A percentile compares a stretch with the other conserved stretches of the same genome.
Conservation (phyloP, 2,113 vertebrate species). For the Mastomys coucha region DNA sequence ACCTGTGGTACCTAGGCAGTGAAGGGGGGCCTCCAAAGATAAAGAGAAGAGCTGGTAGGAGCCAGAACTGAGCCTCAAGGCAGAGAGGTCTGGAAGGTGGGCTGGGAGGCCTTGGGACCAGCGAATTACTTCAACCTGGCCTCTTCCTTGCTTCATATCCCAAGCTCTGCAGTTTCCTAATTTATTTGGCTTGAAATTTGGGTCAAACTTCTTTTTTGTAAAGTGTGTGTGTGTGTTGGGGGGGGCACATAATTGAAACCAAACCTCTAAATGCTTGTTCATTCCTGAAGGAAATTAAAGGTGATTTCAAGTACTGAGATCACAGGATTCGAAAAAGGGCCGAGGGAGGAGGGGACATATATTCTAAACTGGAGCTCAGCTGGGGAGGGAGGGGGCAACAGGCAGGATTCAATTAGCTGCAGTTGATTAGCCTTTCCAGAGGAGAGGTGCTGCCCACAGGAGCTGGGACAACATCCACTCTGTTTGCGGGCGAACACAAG, state of each 20-base stretch:
- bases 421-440: slow-evolving; percentile 36
- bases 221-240: too few species aligned
- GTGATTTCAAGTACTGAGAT: slow-evolving; percentile 79
- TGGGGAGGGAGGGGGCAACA: not conserved
- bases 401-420: slow-evolving; percentile 19
- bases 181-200: slow-evolving; percentile 81
- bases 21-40: not conserved
- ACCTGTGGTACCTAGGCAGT: rapidly evolving
- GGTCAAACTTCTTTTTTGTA: slow-evolving; percentile 66
- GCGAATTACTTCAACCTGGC: not conserved
- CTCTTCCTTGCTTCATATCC: not conserved
- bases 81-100: not conserved
- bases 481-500: rapidly evolving
- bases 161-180: slow-evolving; percentile 73
- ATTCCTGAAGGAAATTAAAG: slow-evolving; percentile 81
- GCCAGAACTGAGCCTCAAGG: not conserved
- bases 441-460: not conserved
- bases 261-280: slow-evolving; percentile 75
- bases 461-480: not conserved
- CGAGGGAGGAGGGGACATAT: not conserved
- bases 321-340: slow-evolving; percentile 62
- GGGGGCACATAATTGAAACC: slow-evolving; percentile 73
- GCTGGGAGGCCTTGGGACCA: rapidly evolving
- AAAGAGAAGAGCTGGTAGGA: not conserved
- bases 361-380: not conserved